phyloP scores from a whole-genome alignment of 2,113 vertebrate species.

The Balaenoptera acutorostrata region DNA sequence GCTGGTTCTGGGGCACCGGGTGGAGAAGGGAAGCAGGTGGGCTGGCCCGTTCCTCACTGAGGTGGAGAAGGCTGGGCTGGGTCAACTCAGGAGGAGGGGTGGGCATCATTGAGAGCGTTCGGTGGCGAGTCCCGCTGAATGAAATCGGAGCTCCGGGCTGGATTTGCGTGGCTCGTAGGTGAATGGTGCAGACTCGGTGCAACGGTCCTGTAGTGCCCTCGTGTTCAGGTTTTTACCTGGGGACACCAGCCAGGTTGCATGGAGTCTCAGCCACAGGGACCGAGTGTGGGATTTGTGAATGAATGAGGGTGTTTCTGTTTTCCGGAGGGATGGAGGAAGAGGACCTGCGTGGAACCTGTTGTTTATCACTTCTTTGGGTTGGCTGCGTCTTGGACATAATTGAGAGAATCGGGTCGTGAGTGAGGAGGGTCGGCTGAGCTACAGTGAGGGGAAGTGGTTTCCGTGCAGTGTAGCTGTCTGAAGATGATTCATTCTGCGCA shows the following conservation, averaged over 20 bases:
- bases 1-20: not conserved
- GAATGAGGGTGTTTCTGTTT: conserved; percentile 1
- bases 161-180: not conserved
- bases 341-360: conserved; percentile 46
- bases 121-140: not conserved
- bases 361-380: not conserved
- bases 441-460: not conserved
- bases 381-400: not conserved
- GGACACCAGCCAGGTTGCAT: not conserved
- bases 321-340: not conserved
- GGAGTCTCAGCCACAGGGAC: not conserved
- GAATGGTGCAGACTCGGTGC: not conserved
- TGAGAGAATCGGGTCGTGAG: not conserved
- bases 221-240: not conserved
- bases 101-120: not conserved
- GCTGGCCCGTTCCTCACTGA: not conserved
- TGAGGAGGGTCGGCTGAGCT: not conserved
- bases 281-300: conserved; percentile 47
- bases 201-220: not conserved
- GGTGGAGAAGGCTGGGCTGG: not conserved
- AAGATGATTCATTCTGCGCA: not conserved
- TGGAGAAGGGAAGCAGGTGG: not conserved
- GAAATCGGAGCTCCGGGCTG: not conserved
- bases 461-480: not conserved
- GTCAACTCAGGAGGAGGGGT: not conserved